Base-by-base conservation (phyloP, 2,888 invertebrate genomes). In the Beris morrisii region DNA sequence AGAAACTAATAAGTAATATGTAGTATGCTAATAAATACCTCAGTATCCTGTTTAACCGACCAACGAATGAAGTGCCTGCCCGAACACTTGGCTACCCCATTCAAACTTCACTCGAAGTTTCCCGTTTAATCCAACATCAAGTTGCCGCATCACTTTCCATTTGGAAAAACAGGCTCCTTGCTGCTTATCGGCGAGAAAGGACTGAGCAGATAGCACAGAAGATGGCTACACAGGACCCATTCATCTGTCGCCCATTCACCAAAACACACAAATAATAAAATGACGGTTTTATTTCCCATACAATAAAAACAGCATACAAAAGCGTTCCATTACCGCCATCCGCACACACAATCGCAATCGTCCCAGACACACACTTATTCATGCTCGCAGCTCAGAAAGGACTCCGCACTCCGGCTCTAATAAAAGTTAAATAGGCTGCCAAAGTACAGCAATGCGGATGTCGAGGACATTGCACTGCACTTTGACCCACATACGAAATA, bases 361-460 rank as follows among this genome's bases (percentile, higher is more conserved):
- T 7, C 64, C 22, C 22, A 15, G 48, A 7, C 48, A 22, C 7
- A 38, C 38, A 38, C 38, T 38, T 38, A 38, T 9, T 38, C 38
- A 38, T 38, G 38, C 38, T 38, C 38, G 38, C 38, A 38, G 9
- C 38, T 38, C 38, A 9, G 9, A 38, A 38, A 38, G 38, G 48
- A n/a, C 22, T 48, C 22, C 12, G 5, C 48, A 15, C 48, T 7
- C 30, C 4, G 15, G 52, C 63, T 73, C 73, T 74, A 74, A 75
- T 74, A 75, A 75, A 75, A 75, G 73, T 74, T 72, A 74, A 75
- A 74, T 72, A 70, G 69, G 70, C 72, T 71, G 71, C 76, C 77
- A 79, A 79, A 79, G 79, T 79, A 79, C 79, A 77, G 79, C 79
- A 79, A 76, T 79, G 79, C 79, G 78, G 78, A 78, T 79, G 79